A percentile compares a stretch with the other conserved stretches of the same genome.
phyloP scores from a whole-genome alignment of 2,888 invertebrate genomes.

The Conus canariensis region DNA sequence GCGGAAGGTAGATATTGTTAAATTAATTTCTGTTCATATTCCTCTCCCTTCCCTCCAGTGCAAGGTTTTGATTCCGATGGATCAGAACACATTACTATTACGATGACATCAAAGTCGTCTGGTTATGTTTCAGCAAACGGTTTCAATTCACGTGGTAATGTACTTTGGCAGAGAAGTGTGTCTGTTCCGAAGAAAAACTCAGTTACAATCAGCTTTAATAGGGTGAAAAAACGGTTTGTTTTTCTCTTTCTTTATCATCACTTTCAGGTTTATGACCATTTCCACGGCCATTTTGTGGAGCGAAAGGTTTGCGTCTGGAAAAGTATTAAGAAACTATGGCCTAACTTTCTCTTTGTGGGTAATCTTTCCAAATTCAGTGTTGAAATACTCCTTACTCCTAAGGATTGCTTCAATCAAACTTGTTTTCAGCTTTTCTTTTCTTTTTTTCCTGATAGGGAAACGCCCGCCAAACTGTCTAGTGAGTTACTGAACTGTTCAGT shows the following conservation, averaged over 20 bases:
- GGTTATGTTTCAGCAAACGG: background rate
- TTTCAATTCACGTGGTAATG: too few relatives aligned
- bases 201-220: background rate
- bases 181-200: background rate
- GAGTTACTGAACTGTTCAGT: background rate
- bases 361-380: background rate
- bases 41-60: too few relatives aligned
- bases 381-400: background rate
- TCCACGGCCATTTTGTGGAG: background rate
- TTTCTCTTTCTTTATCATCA: background rate
- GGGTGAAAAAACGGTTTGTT: background rate
- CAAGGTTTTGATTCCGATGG: too few relatives aligned
- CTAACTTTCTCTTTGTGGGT: background rate
- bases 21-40: too few relatives aligned
- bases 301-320: background rate
- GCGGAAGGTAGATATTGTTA: too few relatives aligned
- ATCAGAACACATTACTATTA: background rate
- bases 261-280: background rate
- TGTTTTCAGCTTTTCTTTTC: background rate
- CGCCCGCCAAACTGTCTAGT: background rate
- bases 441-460: background rate
- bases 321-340: background rate
- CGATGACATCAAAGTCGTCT: background rate
- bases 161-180: background rate
- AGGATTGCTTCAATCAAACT: background rate